Base-by-base conservation (phyloP, 2,888 invertebrate species). In the Ectobius pallidus region DNA sequence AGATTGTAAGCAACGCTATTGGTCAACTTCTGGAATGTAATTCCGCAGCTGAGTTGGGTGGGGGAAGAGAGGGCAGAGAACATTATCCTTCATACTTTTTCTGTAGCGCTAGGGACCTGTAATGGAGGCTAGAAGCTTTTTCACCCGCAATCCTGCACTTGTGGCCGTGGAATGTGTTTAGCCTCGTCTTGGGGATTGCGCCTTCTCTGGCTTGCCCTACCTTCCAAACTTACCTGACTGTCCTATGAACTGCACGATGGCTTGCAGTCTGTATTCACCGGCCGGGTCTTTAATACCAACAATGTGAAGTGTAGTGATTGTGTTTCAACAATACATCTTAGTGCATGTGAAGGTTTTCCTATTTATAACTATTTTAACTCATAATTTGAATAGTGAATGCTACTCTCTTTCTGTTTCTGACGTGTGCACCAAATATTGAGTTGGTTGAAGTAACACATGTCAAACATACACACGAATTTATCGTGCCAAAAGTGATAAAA, bases 11-110 rank as follows among this genome's bases (percentile, higher is more conserved):
- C 7, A 44, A 69, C 27, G 44, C 46, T 27, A 73, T 73, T 73
- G 73, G 73, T 71, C 70, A 46, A 55, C 58, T 27, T 46, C 42
- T 42, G 70, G 70, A 70, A 70, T 70, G 70, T 44, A 27, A 58
- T 61, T 44, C 58, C 61, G 42, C 42, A 27, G 69, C 22, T 22
- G 18, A 16, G 20, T 6, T 11, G 58, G 42, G 9, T 58, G 30
- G 30, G 44, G 27, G 27, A 11, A 42, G 70, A 58, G 61, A 44
- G 61, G n/a, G 27, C 14, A 16, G 27, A 18, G 44, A 65, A 27
- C 44, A 44, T 65, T 65, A 58, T 58, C n/a, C 58, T 58, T 30
- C 58, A 30, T 22, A 0, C 58, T 58, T 58, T 30, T 30, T 25
- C 22, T 30, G 4, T 25, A 52, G 30, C 6, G 1, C 2, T n/a